These are phyloP conservation scores for Saccostrea echinata DNA, from an alignment of 1,140 invertebrate species.

Conservation along the genomic window DNA sequence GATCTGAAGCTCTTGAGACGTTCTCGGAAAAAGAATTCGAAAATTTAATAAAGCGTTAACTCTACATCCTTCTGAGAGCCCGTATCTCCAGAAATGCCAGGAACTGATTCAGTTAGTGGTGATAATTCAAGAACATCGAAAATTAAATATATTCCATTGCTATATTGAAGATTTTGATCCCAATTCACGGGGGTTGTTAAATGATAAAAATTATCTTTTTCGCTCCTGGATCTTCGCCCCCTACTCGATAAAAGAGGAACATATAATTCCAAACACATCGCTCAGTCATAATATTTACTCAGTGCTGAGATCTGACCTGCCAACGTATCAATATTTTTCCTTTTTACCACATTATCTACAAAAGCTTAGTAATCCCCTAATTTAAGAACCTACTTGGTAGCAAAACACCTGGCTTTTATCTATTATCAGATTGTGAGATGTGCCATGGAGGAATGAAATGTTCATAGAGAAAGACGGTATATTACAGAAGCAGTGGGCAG, in stretches of 20 bases:
- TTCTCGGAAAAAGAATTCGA: background rate
- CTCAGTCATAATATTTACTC: conserved; percentile 30
- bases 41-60: background rate
- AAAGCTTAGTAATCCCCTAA: conserved; percentile 2
- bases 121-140: background rate
- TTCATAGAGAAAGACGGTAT: background rate
- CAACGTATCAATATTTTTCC: conserved; percentile 24
- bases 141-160: conserved; percentile 34
- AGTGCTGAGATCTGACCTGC: conserved; percentile 25
- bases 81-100: background rate
- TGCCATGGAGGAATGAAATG: background rate
- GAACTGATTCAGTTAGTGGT: background rate
- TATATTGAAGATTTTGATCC: conserved; percentile 25
- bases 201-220: background rate
- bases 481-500: background rate
- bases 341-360: conserved; percentile 26
- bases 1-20: background rate
- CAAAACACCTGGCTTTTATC: conserved; percentile 25
- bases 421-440: background rate
- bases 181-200: background rate
- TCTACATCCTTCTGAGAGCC: background rate
- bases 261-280: conserved; percentile 5
- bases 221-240: background rate
- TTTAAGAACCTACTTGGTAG: conserved; percentile 18
- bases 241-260: background rate